Evolutionary conservation across 1,140 invertebrate genomes (phyloP).

Genomic region (Ceratosolen fusciceps): DNA sequence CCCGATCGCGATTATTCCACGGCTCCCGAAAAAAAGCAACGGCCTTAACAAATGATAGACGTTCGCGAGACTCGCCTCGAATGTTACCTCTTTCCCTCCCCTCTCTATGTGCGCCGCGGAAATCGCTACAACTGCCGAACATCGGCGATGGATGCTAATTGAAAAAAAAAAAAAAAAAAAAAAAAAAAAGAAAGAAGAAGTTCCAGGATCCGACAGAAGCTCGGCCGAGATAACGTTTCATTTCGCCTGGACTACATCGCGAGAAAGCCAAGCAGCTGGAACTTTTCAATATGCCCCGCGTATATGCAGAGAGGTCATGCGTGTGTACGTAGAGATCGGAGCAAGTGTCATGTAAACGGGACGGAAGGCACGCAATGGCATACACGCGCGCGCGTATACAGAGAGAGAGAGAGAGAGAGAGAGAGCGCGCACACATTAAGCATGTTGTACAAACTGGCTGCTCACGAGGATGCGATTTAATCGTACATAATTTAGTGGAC

Average conservation of each 20-base stretch:
- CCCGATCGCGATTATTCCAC: not conserved
- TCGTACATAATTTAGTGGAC: slow-evolving; percentile 47
- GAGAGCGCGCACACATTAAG: slow-evolving; percentile 14
- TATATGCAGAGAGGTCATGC: too few relatives aligned
- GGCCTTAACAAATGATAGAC: too few relatives aligned
- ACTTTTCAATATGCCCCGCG: not conserved
- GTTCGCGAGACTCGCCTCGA: too few relatives aligned
- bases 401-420: too few relatives aligned
- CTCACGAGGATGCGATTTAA: slow-evolving; percentile 43
- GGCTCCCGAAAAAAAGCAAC: not conserved
- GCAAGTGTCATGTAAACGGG: not conserved
- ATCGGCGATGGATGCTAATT: slow-evolving; percentile 25
- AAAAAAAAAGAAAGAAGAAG: not conserved
- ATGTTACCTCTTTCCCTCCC: too few relatives aligned
- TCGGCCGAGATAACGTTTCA: not conserved
- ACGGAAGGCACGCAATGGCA: not conserved
- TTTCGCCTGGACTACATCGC: slow-evolving; percentile 4
- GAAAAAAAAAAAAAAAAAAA: not conserved
- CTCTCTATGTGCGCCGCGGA: too few relatives aligned
- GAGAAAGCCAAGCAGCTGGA: not conserved
- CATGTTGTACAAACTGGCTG: slow-evolving; percentile 33
- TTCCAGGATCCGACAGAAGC: not conserved
- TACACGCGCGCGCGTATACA: not conserved
- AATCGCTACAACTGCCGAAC: not conserved
- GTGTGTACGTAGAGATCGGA: not conserved